Evolutionary conservation across 2,888 invertebrate genomes (phyloP), one percentile per base, ranked within the genome.

Genomic region (Helleia helle): DNA sequence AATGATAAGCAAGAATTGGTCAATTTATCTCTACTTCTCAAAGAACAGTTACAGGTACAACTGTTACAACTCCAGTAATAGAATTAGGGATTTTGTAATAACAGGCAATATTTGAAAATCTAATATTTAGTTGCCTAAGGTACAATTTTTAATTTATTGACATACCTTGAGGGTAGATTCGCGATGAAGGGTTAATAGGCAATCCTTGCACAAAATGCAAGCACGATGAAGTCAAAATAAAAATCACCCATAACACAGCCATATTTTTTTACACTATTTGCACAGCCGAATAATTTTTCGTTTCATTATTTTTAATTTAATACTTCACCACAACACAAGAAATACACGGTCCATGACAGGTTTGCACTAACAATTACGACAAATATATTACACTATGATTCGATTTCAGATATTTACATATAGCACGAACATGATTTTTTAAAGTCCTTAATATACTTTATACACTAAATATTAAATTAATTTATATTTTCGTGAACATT

Each of bases 311-410:
- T 71, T 71, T 68, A 56, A 65, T 71, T 71, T 71, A 64, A 71
- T 69, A 75, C 71, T 75, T 72, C 80, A 80, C 69, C 72, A 81
- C 68, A 79, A 72, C 73, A 76, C 75, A 81, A 76, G 73, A 81
- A 79, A 77, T 77, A 75, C 74, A 79, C 77, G 69, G 80, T 83
- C 69, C 77, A 74, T 73, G 77, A 76, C 76, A 73, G 70, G 64
- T 68, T 71, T 66, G 54, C 65, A 72, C 66, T 65, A 51, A 55
- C 55, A 52, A 54, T 17, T 34, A 12, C 5, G 15, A 31, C 17
- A 63, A 65, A 62, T 36, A 62, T 64, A 65, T 52, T 55, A 54
- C 47, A 58, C 57, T 60, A 68, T 66, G 54, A 59, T 54, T 51
- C 46, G 56, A 63, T 40, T 65, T 65, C 57, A 57, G 54, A 59